Conservation (phyloP, 2,113 vertebrate genomes). For the Ivindomyrus marchei region DNA sequence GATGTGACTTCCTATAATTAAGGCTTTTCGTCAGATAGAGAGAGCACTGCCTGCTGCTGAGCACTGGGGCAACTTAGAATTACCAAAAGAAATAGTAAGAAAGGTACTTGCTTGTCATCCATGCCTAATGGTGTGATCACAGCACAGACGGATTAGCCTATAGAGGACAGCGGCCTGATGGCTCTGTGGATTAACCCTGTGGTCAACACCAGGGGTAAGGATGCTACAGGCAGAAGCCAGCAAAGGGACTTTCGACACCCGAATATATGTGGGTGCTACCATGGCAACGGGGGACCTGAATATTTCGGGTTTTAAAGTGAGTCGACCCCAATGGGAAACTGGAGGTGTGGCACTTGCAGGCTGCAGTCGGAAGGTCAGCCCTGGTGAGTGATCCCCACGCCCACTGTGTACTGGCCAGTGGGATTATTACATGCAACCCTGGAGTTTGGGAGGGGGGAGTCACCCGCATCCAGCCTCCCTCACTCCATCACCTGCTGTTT, state of each 20-base stretch:
- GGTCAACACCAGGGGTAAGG: not conserved
- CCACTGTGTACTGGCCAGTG: not conserved
- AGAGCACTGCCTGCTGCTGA: not conserved
- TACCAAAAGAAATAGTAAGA: not conserved
- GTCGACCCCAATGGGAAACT: not conserved
- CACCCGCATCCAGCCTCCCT: not conserved
- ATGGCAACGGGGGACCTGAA: slow-evolving; percentile 9
- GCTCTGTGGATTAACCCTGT: not conserved
- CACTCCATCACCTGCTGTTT: not conserved
- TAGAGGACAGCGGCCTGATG: not conserved
- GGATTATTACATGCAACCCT: not conserved
- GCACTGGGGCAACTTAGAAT: not conserved
- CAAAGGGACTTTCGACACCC: not conserved
- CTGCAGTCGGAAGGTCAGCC: not conserved
- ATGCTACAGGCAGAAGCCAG: not conserved
- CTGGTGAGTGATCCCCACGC: not conserved
- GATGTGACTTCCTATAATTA: not conserved
- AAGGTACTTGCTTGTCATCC: not conserved
- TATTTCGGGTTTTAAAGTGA: not conserved
- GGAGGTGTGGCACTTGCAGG: not conserved
- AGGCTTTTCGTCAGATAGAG: not conserved
- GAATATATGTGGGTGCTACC: not conserved
- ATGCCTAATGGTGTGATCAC: not conserved
- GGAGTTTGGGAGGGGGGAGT: not conserved
- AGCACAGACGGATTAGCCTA: not conserved